These are phyloP conservation scores for Habropoda laboriosa DNA, from an alignment of 1,140 invertebrate genomes.

Conservation along the genomic window DNA sequence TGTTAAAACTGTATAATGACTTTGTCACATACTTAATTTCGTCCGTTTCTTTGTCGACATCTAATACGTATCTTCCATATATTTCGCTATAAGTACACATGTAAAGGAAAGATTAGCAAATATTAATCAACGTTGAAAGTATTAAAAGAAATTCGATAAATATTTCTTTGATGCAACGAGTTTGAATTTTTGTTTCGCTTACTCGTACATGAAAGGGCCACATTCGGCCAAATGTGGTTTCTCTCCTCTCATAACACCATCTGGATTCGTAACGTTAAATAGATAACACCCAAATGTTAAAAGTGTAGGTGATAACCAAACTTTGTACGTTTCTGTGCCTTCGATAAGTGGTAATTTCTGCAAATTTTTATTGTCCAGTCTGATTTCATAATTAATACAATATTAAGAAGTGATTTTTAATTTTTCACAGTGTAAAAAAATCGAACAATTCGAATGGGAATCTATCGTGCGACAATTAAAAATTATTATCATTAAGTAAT, in stretches of 20 bases:
- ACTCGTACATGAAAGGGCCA: conserved; percentile 68
- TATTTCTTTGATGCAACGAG: too few species aligned
- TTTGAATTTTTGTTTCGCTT: too few species aligned
- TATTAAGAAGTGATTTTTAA: not conserved
- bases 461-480: too few species aligned
- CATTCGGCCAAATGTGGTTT: conserved; percentile 52
- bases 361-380: not conserved
- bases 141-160: too few species aligned
- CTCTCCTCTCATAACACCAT: conserved; percentile 61
- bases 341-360: not conserved
- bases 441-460: too few species aligned
- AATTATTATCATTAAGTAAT: too few species aligned
- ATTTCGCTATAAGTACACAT: conserved; percentile 29
- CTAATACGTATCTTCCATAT: conserved; percentile 44
- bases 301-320: not conserved
- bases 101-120: not conserved
- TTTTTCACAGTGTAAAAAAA: not conserved
- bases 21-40: conserved; percentile 55
- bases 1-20: conserved; percentile 57
- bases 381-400: too few species aligned
- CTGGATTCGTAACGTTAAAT: conserved; percentile 65
- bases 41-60: conserved; percentile 52
- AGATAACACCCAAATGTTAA: conserved; percentile 38
- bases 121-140: not conserved
- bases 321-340: not conserved